phyloP scores from a whole-genome alignment of 2,888 invertebrate genomes.

The Odontothrips loti region DNA sequence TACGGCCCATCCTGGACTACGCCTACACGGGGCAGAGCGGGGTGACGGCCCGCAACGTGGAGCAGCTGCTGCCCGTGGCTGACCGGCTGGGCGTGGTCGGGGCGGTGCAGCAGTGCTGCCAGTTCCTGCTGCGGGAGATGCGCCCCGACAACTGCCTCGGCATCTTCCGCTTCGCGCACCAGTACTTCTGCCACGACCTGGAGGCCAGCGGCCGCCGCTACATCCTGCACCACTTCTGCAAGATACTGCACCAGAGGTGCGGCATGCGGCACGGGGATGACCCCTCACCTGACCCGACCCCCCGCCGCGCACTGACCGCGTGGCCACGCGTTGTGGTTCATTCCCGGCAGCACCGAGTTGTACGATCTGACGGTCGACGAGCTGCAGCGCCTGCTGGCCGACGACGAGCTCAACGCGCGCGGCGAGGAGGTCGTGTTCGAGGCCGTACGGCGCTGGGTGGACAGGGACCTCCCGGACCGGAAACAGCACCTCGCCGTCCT shows the following conservation, averaged over 20 bases:
- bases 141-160: slow-evolving; percentile 66
- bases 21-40: slow-evolving; percentile 67
- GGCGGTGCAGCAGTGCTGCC: slow-evolving; percentile 66
- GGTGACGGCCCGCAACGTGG: slow-evolving; percentile 63
- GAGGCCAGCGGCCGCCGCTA: slow-evolving; percentile 58
- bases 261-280: neutral
- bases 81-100: slow-evolving; percentile 70
- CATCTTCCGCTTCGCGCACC: slow-evolving; percentile 63
- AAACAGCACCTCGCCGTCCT: slow-evolving; percentile 56
- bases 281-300: neutral
- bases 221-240: slow-evolving; percentile 57
- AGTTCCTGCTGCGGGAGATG: slow-evolving; percentile 60
- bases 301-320: neutral
- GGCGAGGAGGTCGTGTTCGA: slow-evolving; percentile 71
- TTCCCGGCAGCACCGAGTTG: slow-evolving; percentile 54
- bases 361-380: slow-evolving; percentile 58
- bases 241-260: slow-evolving; percentile 55
- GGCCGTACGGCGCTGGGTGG: slow-evolving; percentile 67
- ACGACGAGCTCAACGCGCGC: slow-evolving; percentile 68
- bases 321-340: neutral
- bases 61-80: slow-evolving; percentile 63
- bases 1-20: slow-evolving; percentile 66
- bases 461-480: slow-evolving; percentile 55
- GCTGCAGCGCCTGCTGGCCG: slow-evolving; percentile 58
- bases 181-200: slow-evolving; percentile 65